These are phyloP conservation scores for Pelecanus crispus DNA, from an alignment of 2,113 vertebrate genomes.

Conservation along the genomic window DNA sequence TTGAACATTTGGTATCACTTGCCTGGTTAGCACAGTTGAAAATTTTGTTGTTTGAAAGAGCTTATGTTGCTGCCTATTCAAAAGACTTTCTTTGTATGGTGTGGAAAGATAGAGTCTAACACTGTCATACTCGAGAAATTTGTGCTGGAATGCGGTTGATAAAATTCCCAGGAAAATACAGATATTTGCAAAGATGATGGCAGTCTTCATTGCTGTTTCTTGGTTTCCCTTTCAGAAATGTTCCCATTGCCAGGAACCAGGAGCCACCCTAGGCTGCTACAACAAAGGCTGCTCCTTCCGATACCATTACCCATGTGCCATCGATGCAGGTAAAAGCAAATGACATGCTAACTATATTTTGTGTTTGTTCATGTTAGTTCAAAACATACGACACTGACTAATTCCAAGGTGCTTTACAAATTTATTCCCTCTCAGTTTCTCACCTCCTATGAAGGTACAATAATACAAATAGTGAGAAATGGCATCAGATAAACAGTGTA, in stretches of 20 bases:
- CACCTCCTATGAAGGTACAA: neutral
- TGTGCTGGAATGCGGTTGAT: neutral
- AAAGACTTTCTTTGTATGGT: neutral
- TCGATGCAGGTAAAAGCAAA: slow-evolving; percentile 87
- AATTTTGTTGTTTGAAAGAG: neutral
- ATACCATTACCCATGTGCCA: slow-evolving; percentile 96
- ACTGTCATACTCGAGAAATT: neutral
- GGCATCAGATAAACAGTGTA: neutral
- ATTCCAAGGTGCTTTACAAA: neutral
- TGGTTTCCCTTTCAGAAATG: slow-evolving; percentile 81
- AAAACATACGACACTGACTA: neutral
- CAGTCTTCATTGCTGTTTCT: neutral
- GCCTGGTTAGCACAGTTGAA: neutral
- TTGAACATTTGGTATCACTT: neutral
- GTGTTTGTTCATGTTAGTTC: neutral
- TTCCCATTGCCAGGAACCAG: slow-evolving; percentile 93
- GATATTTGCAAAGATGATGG: neutral
- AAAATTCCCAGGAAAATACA: neutral
- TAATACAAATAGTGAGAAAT: neutral
- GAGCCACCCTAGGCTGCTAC: slow-evolving; percentile 97
- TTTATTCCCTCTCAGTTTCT: neutral
- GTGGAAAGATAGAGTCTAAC: neutral
- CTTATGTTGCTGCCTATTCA: neutral
- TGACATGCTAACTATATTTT: neutral
- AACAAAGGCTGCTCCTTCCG: slow-evolving; percentile 97